A percentile compares a stretch with the other conserved stretches of the same genome.
These are phyloP conservation scores for Manacus vitellinus DNA, from an alignment of 2,113 vertebrate species.

Conservation along the genomic window DNA sequence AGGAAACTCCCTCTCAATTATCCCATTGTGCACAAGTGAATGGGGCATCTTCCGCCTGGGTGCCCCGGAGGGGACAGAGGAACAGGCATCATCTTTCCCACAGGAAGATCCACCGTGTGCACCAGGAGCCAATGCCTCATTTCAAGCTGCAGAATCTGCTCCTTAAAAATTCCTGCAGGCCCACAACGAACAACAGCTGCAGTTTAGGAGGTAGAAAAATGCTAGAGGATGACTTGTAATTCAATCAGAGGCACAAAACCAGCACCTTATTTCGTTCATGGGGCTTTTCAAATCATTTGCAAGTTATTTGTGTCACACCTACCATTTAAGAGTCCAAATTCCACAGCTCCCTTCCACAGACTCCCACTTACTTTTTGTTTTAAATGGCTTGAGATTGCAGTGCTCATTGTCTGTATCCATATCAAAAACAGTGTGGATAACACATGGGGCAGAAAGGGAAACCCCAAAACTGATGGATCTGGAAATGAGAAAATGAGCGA, in stretches of 20 bases:
- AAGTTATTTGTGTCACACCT: background rate
- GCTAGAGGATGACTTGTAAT: too few species aligned
- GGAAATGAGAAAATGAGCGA: background rate
- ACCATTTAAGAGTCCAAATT: background rate
- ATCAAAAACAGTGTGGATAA: background rate
- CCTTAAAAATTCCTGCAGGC: background rate
- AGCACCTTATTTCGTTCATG: accelerated
- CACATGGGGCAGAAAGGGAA: background rate
- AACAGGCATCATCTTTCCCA: background rate
- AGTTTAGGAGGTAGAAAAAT: background rate
- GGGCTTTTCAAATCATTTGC: background rate
- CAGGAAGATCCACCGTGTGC: background rate
- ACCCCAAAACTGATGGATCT: background rate
- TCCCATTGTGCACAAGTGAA: background rate
- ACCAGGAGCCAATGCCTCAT: background rate
- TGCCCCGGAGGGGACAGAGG: background rate
- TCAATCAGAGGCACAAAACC: accelerated
- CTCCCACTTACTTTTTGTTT: background rate
- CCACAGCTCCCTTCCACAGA: background rate
- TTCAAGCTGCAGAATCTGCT: background rate
- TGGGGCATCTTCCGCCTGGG: background rate
- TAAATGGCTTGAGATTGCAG: background rate
- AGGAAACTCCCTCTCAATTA: slow-evolving; percentile 39
- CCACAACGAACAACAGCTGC: background rate
- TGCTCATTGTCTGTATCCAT: background rate